These are phyloP conservation scores for Ips typographus DNA, from an alignment of 1,140 invertebrate species.

Conservation along the genomic window DNA sequence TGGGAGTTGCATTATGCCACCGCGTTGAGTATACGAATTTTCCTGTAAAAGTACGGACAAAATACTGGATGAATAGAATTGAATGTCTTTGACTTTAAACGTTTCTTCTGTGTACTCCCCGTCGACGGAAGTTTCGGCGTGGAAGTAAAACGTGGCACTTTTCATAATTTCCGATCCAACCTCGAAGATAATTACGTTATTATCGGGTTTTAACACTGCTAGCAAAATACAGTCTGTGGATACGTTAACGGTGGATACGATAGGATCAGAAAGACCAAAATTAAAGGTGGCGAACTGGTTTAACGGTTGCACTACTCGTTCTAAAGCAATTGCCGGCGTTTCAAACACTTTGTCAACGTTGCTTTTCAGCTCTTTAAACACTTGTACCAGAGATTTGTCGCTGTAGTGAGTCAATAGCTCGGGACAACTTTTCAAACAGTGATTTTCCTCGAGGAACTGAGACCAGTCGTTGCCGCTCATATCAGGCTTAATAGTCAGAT, in stretches of 20 bases:
- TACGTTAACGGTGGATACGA: slow-evolving; percentile 50
- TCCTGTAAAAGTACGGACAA: slow-evolving; percentile 74
- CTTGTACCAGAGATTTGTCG: slow-evolving; percentile 79
- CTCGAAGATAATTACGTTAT: slow-evolving; percentile 35
- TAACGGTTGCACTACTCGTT: slow-evolving; percentile 55
- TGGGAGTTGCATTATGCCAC: slow-evolving; percentile 68
- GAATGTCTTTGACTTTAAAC: slow-evolving; percentile 59
- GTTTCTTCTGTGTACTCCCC: slow-evolving; percentile 51
- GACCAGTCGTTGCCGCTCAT: slow-evolving; percentile 74
- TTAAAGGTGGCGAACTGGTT: slow-evolving; percentile 56
- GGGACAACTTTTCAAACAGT: slow-evolving; percentile 67
- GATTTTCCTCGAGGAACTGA: slow-evolving; percentile 71
- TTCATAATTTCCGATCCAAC: slow-evolving; percentile 19
- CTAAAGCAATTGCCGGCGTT: slow-evolving; percentile 64
- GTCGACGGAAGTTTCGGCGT: slow-evolving; percentile 1
- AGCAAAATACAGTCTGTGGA: slow-evolving; percentile 47
- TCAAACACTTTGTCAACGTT: slow-evolving; percentile 71
- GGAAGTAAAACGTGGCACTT: slow-evolving; percentile 45
- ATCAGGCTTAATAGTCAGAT: slow-evolving; percentile 65
- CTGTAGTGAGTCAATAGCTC: slow-evolving; percentile 74
- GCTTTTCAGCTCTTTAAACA: slow-evolving; percentile 71
- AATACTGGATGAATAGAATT: slow-evolving; percentile 80
- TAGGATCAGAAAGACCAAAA: slow-evolving; percentile 39
- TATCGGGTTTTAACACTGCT: slow-evolving; percentile 38
- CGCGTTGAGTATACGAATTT: slow-evolving; percentile 55